A percentile compares a stretch with the other conserved stretches of the same genome.
These are phyloP conservation scores for Cricetomys ansorgei DNA, from an alignment of 2,113 vertebrate genomes.

Conservation along the genomic window DNA sequence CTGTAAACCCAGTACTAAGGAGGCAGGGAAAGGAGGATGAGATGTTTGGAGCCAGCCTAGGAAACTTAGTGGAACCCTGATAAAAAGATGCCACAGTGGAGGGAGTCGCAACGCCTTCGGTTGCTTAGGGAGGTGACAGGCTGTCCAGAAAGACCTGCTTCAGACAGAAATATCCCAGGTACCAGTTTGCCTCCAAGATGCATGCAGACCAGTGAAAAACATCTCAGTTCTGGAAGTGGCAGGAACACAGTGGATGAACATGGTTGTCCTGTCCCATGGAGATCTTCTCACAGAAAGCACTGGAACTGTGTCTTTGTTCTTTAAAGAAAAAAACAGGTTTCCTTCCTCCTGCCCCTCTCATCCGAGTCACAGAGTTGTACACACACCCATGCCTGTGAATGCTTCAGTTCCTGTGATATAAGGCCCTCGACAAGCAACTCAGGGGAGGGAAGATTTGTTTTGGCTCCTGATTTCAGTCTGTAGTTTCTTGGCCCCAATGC, in stretches of 20 bases:
- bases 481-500: neutral
- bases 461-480: neutral
- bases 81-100: neutral
- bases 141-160: neutral
- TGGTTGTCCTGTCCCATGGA: neutral
- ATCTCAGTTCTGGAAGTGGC: neutral
- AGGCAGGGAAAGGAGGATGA: neutral
- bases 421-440: neutral
- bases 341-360: accelerated
- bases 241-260: accelerated
- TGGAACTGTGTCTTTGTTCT: neutral
- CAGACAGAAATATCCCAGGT: neutral
- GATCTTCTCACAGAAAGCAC: neutral
- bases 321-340: neutral
- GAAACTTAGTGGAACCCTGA: neutral
- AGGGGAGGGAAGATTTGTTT: neutral
- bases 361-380: neutral
- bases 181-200: neutral
- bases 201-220: too few relatives aligned
- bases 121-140: neutral
- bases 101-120: neutral
- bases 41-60: neutral
- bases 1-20: neutral
- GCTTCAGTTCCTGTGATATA: neutral
- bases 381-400: neutral